Base-by-base conservation (phyloP, 2,113 vertebrate species). In the Arothron firmamentum region DNA sequence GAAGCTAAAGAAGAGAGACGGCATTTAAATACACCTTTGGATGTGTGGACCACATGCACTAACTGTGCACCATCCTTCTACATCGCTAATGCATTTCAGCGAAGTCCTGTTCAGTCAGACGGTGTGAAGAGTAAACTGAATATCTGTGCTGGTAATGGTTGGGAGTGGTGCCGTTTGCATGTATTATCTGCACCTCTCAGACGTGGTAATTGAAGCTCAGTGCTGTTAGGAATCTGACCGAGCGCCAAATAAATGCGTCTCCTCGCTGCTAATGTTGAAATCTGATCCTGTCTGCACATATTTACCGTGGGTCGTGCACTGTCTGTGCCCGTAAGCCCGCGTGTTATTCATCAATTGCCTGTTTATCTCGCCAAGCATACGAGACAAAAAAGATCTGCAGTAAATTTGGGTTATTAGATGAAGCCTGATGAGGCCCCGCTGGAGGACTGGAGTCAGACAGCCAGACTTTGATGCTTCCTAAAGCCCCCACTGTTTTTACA, bases 261-360 rank as follows among this genome's bases (percentile, higher is more conserved):
- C 74, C 80, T 76, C 78, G 43, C 70, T 67, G 80, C 80, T 85
- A 87, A 88, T 86, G 84, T 70, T 6, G 88, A 88, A 88, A 88
- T 78, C 69, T 51, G 79, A 89, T 88, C 85, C 85, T 85, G 84
- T 88, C 87, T 87, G 79, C 75, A 86, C 85, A 88, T 88, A 86
- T 90, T 88, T 86, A 87, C 85, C 75, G 74, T 74, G 82, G 85
- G 81, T 79, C 77, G 84, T 53, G 21, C 70, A 72, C 83, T 81
- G 87, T 74, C 82, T 84, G 78, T 89, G 83, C 84, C 83, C 75
- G 78, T 85, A 87, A 90, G 85, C 81, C 80, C 63, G 75, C 82
- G 79, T 81, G 84, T 88, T 86, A 88, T 89, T 89, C 88, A 89
- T 90, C 84, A 90, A 85, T 85, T 74, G 81, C 64, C 82, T 87